A percentile compares a stretch with the other conserved stretches of the same genome.
phyloP scores from a whole-genome alignment of 1,140 invertebrate species.

The Hetaerina americana region DNA sequence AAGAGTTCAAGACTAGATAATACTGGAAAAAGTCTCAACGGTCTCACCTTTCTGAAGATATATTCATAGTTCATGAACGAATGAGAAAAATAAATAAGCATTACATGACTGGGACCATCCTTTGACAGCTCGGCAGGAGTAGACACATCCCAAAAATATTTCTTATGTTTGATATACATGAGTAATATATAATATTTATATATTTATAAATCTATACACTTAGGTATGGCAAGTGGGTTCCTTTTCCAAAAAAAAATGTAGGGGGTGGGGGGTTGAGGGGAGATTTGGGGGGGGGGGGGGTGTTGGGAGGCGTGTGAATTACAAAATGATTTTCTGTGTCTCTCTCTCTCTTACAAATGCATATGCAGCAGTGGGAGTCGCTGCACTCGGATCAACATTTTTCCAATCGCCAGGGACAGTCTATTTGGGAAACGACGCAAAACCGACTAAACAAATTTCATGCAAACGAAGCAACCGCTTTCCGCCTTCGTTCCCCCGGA shows the following conservation, averaged over 20 bases:
- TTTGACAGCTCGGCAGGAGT: background rate
- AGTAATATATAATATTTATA: background rate
- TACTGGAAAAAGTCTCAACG: background rate
- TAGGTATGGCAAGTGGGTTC: background rate
- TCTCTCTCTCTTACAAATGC: too few species aligned
- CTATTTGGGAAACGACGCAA: too few species aligned
- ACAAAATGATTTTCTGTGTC: too few species aligned
- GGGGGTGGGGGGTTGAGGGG: background rate
- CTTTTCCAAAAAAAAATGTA: background rate
- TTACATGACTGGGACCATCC: background rate
- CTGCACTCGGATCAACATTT: too few species aligned
- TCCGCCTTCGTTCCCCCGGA: too few species aligned
- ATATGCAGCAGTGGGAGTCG: too few species aligned
- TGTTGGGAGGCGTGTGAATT: too few species aligned
- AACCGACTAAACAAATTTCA: too few species aligned
- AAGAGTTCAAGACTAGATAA: background rate
- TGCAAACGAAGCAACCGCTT: too few species aligned
- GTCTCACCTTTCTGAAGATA: background rate
- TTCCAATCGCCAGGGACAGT: too few species aligned
- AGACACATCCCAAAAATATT: background rate
- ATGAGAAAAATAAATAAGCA: conserved; percentile 1
- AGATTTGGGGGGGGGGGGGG: too few species aligned
- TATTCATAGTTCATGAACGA: background rate
- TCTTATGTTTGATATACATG: background rate
- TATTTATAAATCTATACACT: conserved; percentile 1